Evolutionary conservation across 2,113 vertebrate genomes (phyloP), one percentile per base, ranked within the genome.

Genomic region (Eudyptes chrysolophus): DNA sequence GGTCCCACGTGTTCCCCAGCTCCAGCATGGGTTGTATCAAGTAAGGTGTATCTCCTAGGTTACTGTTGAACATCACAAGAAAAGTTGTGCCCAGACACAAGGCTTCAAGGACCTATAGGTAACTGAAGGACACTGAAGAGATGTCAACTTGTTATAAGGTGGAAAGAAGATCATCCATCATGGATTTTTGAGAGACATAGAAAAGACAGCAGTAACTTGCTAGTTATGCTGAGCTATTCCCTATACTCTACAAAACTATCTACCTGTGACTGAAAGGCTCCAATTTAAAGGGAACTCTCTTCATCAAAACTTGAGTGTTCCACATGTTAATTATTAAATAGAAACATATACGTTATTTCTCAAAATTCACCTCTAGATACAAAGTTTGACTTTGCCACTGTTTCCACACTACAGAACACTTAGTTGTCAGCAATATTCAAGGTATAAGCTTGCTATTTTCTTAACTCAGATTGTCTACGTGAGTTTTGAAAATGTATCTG

Each of bases 401-500:
- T 44, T 91, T 76, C 68, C 21, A 19, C 9, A 8, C 19, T 42
- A 11, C 25, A 36, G 5, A 71, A 13, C 29, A 10, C 3, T 18
- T 6, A 16, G 4, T 4, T 65, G 7, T 36, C 62, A 83, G 46
- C 44, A 38, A 58, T 79, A 87, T 13, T 75, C 38, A 51, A n/a
- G 10, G 24, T 12, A 34, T 27, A 49, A 48, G 1, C 7, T 79
- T 38, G 38, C 38, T 38, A 30, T 15, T 65, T 49, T 65, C 30
- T 55, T 26, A 36, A 22, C 10, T 87, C 0, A 0, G 25, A 19
- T 40, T 79, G 9, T 30, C 61, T 72, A 38, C 1, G 2, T 4
- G 4, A 83, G 4, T 36, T 78, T 70, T 25, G 15, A 70, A 87
- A 78, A 75, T 13, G 0, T n/a, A 57, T 44, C 4, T 10, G 3